These are phyloP conservation scores for Crambe crambe DNA, from an alignment of 37 sponge, comb jelly and placozoan genomes.

Conservation along the genomic window DNA sequence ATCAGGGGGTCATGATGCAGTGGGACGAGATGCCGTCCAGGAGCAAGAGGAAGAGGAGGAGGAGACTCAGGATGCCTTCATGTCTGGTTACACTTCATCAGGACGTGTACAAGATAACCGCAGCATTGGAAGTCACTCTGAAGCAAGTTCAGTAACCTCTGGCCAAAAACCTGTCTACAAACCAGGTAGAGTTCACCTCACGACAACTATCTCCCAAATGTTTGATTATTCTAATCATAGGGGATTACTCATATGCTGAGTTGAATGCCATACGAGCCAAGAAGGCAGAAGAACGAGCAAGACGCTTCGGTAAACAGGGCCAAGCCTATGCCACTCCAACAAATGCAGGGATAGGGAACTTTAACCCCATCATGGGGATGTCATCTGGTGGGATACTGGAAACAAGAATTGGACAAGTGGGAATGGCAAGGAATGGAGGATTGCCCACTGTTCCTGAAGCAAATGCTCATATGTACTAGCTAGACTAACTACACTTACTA, in stretches of 20 bases:
- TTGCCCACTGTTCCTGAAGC: conserved; percentile 4
- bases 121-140: conserved; percentile 1
- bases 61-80: neutral
- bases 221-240: too few relatives aligned
- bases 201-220: too few relatives aligned
- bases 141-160: neutral
- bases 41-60: neutral
- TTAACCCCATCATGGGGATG: conserved; percentile 13
- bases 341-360: neutral
- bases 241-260: conserved; percentile 52
- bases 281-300: conserved; percentile 42
- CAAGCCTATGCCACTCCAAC: neutral
- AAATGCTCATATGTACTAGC: conserved; percentile 30
- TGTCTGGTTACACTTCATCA: neutral
- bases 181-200: too few relatives aligned
- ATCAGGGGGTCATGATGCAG: neutral
- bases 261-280: conserved; percentile 33
- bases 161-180: neutral
- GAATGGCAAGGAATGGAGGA: neutral
- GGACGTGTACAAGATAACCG: neutral
- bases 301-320: neutral
- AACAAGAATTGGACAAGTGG: conserved; percentile 36
- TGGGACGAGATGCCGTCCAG: conserved; percentile 7
- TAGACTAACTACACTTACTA: too few relatives aligned
- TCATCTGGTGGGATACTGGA: conserved; percentile 35